Evolutionary conservation across 2,797 vertebrate genomes (phyloP), one percentile per base, ranked within the genome.

Genomic region (Clarias fuscus): DNA sequence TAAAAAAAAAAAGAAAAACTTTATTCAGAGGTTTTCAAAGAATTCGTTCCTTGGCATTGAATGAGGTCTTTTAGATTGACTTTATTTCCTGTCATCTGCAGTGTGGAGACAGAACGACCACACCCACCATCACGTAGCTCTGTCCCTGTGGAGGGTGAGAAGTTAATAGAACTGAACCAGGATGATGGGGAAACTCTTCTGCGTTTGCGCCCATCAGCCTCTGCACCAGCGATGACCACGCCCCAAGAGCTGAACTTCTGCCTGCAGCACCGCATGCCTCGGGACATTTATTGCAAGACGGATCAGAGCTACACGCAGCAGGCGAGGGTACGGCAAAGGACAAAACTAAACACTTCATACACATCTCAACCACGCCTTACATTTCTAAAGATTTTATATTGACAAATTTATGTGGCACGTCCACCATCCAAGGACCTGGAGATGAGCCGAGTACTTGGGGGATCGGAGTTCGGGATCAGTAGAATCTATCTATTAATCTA

Each of bases 241-340:
- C 0, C 11, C 13, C 72, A 20, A 4, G 53, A 70, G 15, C 30
- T 4, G 1, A 58, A n/a, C 48, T 6, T 83, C 58, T 87, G 86
- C 17, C 5, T 17, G 20, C 33, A 78, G 65, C 86, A 87, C 82
- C 5, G 2, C 64, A 37, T 2, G 10, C 81, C 73, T 8, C 14
- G 62, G 27, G 81, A 87, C 56, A 33, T 33, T 33, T 33, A 33
- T 33, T 33, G 33, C 33, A 78, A 48, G 11, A 61, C 86, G 2
- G 82, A 87, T 30, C 37, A 79, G 68, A 53, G 30, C 37, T 86
- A 86, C 72, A 78, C 72, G 71, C 0, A 3, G 17, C 8, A 0
- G 14, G 82, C 64, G 7, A 62, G 33, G n/a, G 72, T 87, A 72
- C 37, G 72, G 27, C 1, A 37, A 33, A 40, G 59, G 59, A 22